Evolutionary conservation across 1,140 invertebrate genomes (phyloP), one percentile per base, ranked within the genome.

Genomic region (Nephila pilipes): DNA sequence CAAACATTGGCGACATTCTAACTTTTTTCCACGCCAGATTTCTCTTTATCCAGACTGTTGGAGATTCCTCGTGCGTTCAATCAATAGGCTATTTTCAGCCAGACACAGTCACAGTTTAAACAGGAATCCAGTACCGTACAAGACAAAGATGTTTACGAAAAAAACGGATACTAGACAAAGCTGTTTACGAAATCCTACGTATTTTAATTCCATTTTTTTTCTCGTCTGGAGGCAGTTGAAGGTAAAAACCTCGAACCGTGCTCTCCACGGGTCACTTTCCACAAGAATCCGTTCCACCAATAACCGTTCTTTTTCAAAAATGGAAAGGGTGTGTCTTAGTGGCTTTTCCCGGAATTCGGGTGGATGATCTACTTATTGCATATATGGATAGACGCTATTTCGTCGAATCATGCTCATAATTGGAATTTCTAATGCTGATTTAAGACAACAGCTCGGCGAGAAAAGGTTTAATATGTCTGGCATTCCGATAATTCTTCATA

Each of bases 81-180:
- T 75, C 14, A 32, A 29, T 18, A 32, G 69, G 69, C 32, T 75
- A 75, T 36, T 75, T 36, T 75, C 69, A 12, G 29, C 69, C 69
- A 75, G 69, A 75, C 69, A 36, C 69, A 18, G 32, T 75, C 29
- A 75, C 69, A 75, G 14, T 36, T 36, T 25, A 65, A 25, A 65
- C 63, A 29, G 6, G 46, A 4, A 46, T 46, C 46, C 46, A 46
- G 12, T 46, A 46, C 0, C 46, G 8, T 46, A 10, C 2, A 46
- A 65, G 63, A 25, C 25, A 65, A 65, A 25, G 25, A 25, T 65
- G 63, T 65, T 65, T 65, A 65, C n/a, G 25, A 65, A 65, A 65
- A 25, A 65, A 65, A 25, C 22, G n/a, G 63, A 46, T 65, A 65
- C 69, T 29, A 75, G 69, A 75, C 69, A 75, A 75, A 75, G 69